A percentile compares a stretch with the other conserved stretches of the same genome.
phyloP scores from a whole-genome alignment of 2,888 invertebrate species.

The Nomada hirtipes region DNA sequence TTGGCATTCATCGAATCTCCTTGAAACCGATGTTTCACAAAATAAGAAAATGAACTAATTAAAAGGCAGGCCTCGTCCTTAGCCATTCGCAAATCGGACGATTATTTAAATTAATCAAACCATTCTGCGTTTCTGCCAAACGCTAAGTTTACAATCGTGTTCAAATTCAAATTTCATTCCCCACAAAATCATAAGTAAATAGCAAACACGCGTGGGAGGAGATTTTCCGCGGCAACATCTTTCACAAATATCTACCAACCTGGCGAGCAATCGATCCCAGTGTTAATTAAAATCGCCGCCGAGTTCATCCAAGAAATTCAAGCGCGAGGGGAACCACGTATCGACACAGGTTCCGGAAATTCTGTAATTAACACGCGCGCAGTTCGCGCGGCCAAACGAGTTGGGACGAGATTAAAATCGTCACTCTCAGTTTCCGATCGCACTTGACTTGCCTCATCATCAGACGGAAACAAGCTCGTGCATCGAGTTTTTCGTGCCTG shows the following conservation, averaged over 20 bases:
- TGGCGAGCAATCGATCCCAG: not conserved
- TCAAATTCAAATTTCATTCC: not conserved
- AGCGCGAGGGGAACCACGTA: not conserved
- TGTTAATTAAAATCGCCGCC: conserved; percentile 38
- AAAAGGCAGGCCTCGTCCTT: too few species aligned
- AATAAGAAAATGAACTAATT: too few species aligned
- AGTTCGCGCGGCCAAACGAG: not conserved
- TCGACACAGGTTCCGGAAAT: conserved; percentile 1
- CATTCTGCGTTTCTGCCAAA: too few species aligned
- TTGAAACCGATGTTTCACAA: conserved; percentile 1
- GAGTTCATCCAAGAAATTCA: conserved; percentile 11
- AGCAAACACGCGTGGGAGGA: too few species aligned
- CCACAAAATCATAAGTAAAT: not conserved
- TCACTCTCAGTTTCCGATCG: conserved; percentile 18
- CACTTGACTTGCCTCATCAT: conserved; percentile 10
- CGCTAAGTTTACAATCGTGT: not conserved
- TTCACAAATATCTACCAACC: not conserved
- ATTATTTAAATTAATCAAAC: too few species aligned
- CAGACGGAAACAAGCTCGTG: conserved; percentile 29
- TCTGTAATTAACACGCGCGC: conserved; percentile 27
- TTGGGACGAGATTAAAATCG: conserved; percentile 36
- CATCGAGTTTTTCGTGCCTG: conserved; percentile 34
- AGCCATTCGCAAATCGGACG: too few species aligned
- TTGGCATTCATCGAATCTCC: not conserved
- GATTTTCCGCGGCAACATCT: too few species aligned